These are phyloP conservation scores for Brassicogethes aeneus DNA, from an alignment of 2,888 invertebrate species.

Conservation along the genomic window DNA sequence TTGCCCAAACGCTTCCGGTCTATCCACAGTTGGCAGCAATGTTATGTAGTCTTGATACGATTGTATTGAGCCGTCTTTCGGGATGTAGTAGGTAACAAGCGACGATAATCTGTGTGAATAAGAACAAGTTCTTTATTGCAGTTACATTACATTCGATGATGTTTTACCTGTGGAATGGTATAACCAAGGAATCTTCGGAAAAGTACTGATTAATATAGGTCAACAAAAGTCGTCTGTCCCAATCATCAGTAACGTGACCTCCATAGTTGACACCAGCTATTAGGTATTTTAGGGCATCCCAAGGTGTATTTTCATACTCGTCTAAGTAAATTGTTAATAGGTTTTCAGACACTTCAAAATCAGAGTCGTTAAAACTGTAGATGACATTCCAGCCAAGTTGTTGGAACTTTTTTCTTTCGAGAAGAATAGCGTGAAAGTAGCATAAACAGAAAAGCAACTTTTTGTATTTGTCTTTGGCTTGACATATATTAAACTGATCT, in stretches of 20 bases:
- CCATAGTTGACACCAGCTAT: slow-evolving; percentile 87
- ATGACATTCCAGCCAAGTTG: slow-evolving; percentile 85
- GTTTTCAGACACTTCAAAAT: slow-evolving; percentile 84
- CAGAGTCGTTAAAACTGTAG: slow-evolving; percentile 86
- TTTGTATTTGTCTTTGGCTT: slow-evolving; percentile 62
- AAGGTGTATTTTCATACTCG: slow-evolving; percentile 76
- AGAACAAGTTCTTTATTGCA: no score
- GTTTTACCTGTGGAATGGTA: slow-evolving; percentile 57
- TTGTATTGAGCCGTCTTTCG: slow-evolving; percentile 70
- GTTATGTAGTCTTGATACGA: slow-evolving; percentile 75
- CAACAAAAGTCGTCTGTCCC: slow-evolving; percentile 63
- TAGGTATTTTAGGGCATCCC: slow-evolving; percentile 82
- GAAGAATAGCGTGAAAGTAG: slow-evolving; percentile 77
- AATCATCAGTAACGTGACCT: slow-evolving; percentile 74
- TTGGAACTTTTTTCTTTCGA: slow-evolving; percentile 79
- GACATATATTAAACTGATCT: slow-evolving; percentile 62
- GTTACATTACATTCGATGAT: slow-evolving; percentile 4
- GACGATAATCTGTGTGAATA: slow-evolving; percentile 53
- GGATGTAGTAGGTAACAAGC: slow-evolving; percentile 71
- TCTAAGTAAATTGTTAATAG: slow-evolving; percentile 75
- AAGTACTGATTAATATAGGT: slow-evolving; percentile 82
- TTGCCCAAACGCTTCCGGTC: slow-evolving; percentile 83
- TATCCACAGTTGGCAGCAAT: slow-evolving; percentile 67
- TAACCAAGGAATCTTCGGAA: slow-evolving; percentile 58
- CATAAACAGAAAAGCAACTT: slow-evolving; percentile 71